Evolutionary conservation across 2,797 vertebrate genomes (phyloP), one percentile per base, ranked within the genome.

Genomic region (Sebastes wilsoni): DNA sequence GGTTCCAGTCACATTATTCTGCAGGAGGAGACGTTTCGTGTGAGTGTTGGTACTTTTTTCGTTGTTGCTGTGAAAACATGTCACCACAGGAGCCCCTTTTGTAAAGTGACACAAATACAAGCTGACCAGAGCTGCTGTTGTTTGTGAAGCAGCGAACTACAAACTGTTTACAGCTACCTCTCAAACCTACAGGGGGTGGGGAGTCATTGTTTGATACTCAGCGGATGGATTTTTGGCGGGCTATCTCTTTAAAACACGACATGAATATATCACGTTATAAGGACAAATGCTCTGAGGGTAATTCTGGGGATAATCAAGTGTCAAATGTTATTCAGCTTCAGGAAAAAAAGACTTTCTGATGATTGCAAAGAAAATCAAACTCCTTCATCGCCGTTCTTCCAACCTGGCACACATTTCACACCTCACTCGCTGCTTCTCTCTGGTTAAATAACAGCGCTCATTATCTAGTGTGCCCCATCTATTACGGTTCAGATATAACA

Each of bases 391-490:
- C 4, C 3, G 56, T 75, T 76, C 11, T 42, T 42, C 38, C 32
- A 1, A 32, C 58, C 18, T 7, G 52, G 49, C n/a, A 16, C 11
- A 8, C 8, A 55, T 83, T 76, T 78, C 74, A 81, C 65, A 80
- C 73, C 65, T 60, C 66, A 42, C 80, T 67, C 75, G 55, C 23
- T 4, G 46, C 32, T 42, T 61, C 16, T 25, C 58, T 76, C 16
- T 55, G 65, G 42, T 74, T 74, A 66, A 87, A 75, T 65, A 72
- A 70, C 28, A 76, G 11, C 25, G 68, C n/a, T 82, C 28, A 76
- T 87, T 79, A 82, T 86, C 72, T 32, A n/a, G 25, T 2, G 13
- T 46, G 23, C 36, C 20, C n/a, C 32, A 14, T 84, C 72, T 67
- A 79, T 79, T 81, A 69, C n/a, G 23, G n/a, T 6, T 27, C 46